These are phyloP conservation scores for Cricetomys ansorgei DNA, from an alignment of 2,113 vertebrate species.

Conservation along the genomic window DNA sequence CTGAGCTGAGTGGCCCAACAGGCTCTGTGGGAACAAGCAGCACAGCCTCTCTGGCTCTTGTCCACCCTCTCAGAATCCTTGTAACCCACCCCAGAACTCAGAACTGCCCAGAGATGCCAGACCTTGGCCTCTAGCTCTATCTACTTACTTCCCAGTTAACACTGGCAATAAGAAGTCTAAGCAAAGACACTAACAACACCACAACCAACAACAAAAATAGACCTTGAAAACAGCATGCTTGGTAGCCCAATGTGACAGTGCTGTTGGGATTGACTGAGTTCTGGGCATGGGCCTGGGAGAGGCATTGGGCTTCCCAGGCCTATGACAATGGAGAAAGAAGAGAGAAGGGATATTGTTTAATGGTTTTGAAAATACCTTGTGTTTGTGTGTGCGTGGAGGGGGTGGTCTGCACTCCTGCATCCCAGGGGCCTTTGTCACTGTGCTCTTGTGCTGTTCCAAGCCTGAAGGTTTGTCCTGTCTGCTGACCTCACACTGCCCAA, in stretches of 20 bases:
- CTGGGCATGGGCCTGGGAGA: too few species aligned
- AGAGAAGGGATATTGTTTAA: too few species aligned
- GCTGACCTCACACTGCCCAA: too few species aligned
- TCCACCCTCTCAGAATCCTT: neutral
- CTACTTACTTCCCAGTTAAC: neutral
- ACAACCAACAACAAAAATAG: too few species aligned
- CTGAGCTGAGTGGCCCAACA: neutral
- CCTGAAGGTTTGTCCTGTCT: neutral
- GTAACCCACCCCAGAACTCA: rapidly evolving
- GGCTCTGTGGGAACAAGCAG: neutral
- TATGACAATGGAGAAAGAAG: neutral
- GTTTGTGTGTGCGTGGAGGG: neutral
- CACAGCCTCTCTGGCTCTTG: neutral
- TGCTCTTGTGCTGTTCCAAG: neutral
- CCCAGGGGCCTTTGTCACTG: rapidly evolving
- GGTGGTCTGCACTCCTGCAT: neutral
- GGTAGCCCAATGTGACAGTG: too few species aligned
- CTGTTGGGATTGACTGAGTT: neutral
- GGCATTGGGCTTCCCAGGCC: too few species aligned
- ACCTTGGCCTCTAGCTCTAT: neutral
- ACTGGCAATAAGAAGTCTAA: neutral
- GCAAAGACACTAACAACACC: neutral
- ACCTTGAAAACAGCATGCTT: neutral
- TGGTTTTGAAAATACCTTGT: neutral
- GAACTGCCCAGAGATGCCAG: neutral